Evolutionary conservation across 1,140 invertebrate genomes (phyloP).

Genomic region (Drosophila nasuta): DNA sequence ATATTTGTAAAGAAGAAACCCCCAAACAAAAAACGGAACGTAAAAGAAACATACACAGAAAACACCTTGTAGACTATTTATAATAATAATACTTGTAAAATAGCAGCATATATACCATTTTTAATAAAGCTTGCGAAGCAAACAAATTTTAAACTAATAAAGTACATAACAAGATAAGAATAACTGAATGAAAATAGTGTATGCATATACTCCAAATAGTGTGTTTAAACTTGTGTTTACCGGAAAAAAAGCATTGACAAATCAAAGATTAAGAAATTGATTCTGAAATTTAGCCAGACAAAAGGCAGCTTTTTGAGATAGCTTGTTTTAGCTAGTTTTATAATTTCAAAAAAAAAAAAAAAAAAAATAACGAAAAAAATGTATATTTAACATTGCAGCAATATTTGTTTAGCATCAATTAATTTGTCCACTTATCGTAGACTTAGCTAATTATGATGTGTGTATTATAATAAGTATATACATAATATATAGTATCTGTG

Average conservation of each 20-base stretch:
- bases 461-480: conserved; percentile 29
- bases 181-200: background rate
- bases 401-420: conserved; percentile 25
- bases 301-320: background rate
- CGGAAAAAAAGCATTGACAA: conserved; percentile 71
- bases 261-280: conserved; percentile 50
- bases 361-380: background rate
- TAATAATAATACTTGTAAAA: conserved; percentile 36
- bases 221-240: conserved; percentile 11
- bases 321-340: conserved; percentile 32
- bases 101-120: conserved; percentile 51
- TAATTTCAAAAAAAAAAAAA: conserved; percentile 11
- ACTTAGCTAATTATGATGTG: conserved; percentile 32
- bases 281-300: conserved; percentile 2
- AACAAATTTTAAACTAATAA: conserved; percentile 27
- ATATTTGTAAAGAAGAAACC: conserved; percentile 33
- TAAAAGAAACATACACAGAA: conserved; percentile 31
- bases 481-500: conserved; percentile 36
- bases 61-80: conserved; percentile 35
- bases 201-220: conserved; percentile 7
- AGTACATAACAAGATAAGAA: conserved; percentile 1
- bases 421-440: conserved; percentile 24
- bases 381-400: conserved; percentile 22
- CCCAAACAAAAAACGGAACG: too few species aligned
- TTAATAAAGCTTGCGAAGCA: conserved; percentile 72